These are phyloP conservation scores for Eulemur macaco DNA, from an alignment of 2,113 vertebrate genomes.

Conservation along the genomic window DNA sequence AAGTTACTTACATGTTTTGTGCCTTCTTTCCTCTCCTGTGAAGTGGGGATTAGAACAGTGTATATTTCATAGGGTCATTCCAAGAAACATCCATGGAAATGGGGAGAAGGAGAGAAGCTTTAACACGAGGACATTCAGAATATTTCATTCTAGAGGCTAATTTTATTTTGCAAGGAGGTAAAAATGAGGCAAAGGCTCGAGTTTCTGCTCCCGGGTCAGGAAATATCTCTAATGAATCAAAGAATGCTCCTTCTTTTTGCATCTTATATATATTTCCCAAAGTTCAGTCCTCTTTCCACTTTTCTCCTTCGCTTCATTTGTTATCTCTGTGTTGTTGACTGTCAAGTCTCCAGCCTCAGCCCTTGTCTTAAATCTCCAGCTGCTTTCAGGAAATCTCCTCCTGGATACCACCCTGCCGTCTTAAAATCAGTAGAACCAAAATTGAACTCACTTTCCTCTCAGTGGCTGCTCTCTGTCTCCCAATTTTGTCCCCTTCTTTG, in stretches of 20 bases:
- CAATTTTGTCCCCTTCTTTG: neutral
- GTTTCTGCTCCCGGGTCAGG: neutral
- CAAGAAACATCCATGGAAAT: neutral
- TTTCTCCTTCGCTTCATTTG: neutral
- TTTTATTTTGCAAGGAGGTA: neutral
- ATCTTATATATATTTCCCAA: neutral
- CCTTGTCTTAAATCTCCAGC: neutral
- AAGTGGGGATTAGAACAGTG: neutral
- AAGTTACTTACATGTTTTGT: neutral
- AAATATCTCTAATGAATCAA: neutral
- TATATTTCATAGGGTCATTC: neutral
- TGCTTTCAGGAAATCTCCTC: neutral
- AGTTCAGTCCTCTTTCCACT: neutral
- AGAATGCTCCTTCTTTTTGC: neutral
- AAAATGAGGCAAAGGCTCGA: neutral
- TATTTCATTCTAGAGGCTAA: neutral
- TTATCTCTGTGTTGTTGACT: neutral
- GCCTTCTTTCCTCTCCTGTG: neutral
- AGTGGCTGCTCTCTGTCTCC: too few relatives aligned
- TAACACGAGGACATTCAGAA: neutral
- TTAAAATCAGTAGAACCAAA: neutral
- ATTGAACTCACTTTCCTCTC: neutral
- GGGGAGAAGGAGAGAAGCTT: neutral
- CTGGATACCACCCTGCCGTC: neutral
- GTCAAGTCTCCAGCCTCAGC: neutral